Percentiles rank a stretch among this genome's conserved stretches.
These are phyloP conservation scores for Toxostoma redivivum DNA, from an alignment of 2,113 vertebrate species.

Conservation along the genomic window DNA sequence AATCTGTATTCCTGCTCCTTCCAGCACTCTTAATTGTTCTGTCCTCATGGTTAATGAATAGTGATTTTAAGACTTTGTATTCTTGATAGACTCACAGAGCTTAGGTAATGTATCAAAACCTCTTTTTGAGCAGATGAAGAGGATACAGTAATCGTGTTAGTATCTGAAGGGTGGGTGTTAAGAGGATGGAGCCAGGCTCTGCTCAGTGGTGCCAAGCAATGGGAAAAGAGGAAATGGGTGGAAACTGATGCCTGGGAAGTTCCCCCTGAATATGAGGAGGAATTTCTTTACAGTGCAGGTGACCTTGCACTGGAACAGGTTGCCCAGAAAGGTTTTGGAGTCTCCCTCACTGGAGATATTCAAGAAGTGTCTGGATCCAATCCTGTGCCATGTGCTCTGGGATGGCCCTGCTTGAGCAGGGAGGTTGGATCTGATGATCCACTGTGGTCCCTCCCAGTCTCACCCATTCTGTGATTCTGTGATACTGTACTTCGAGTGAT, in stretches of 20 bases:
- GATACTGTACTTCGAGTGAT: neutral
- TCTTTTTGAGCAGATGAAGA: neutral
- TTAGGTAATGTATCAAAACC: conserved; percentile 5
- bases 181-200: neutral
- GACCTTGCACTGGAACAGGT: neutral
- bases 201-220: neutral
- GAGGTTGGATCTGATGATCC: neutral
- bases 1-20: neutral
- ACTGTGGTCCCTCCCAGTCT: neutral
- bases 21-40: neutral
- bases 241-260: neutral
- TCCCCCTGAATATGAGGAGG: neutral
- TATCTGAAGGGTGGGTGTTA: neutral
- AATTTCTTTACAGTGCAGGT: neutral
- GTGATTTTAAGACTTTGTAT: conserved; percentile 38
- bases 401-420: neutral
- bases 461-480: neutral
- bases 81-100: neutral
- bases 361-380: neutral
- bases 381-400: neutral
- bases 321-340: neutral
- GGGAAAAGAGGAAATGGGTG: neutral
- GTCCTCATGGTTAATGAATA: neutral
- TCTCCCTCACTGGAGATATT: neutral
- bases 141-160: neutral